These are phyloP conservation scores for Steinernema khuongi DNA, from an alignment of 1,140 invertebrate genomes.

Conservation along the genomic window DNA sequence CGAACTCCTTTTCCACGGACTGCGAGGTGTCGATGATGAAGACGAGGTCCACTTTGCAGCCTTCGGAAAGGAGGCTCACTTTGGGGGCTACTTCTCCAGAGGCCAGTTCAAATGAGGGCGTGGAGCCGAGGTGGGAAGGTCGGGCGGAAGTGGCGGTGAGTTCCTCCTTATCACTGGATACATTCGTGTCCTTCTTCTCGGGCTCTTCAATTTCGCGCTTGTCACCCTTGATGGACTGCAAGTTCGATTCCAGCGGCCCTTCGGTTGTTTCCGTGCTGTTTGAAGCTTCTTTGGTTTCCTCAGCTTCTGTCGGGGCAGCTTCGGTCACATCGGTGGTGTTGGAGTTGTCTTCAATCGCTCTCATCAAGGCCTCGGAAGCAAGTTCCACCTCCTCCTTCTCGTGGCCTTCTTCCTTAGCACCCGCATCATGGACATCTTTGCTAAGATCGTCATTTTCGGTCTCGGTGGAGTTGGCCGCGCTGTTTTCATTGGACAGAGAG, in stretches of 20 bases:
- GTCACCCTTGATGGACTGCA: not conserved
- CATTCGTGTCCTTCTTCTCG: not conserved
- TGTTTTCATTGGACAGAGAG: not conserved
- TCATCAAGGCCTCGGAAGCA: not conserved
- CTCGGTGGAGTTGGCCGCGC: not conserved
- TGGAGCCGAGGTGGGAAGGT: not conserved
- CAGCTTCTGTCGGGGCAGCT: not conserved
- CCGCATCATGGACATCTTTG: not conserved
- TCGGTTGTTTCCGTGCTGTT: not conserved
- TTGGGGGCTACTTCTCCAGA: conserved; percentile 3
- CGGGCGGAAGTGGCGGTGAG: not conserved
- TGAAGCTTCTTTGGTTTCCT: not conserved
- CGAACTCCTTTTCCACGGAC: conserved; percentile 47
- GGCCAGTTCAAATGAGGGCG: not conserved
- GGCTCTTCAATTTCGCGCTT: not conserved
- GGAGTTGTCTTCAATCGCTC: not conserved
- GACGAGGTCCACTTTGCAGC: conserved; percentile 46
- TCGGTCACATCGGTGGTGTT: not conserved
- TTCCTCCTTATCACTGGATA: too few relatives aligned
- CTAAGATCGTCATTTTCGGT: not conserved
- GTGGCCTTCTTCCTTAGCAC: not conserved
- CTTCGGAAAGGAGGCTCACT: conserved; percentile 10
- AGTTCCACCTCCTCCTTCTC: not conserved
- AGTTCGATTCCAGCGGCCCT: not conserved
- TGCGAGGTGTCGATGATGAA: conserved; percentile 54